These are phyloP conservation scores for Strigamia crassipes DNA, from an alignment of 2,888 invertebrate species.

Conservation along the genomic window DNA sequence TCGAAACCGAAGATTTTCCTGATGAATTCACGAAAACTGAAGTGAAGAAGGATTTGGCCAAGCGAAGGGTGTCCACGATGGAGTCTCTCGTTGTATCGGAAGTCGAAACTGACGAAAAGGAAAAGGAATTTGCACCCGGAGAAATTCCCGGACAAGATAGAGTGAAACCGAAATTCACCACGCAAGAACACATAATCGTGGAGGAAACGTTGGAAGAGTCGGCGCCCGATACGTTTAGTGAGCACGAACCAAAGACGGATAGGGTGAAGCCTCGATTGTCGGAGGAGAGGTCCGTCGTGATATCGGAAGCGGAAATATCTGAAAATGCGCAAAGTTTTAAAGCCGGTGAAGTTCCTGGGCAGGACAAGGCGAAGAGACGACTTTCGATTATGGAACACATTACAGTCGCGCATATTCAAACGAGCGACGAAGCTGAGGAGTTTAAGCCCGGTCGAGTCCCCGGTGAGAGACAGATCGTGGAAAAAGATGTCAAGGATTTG, in stretches of 20 bases:
- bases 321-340: not conserved
- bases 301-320: slow-evolving; percentile 47
- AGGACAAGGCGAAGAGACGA: slow-evolving; percentile 60
- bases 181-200: slow-evolving; percentile 48
- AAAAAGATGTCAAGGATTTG: not conserved
- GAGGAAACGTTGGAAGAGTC: slow-evolving; percentile 45
- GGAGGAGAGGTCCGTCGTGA: slow-evolving; percentile 52
- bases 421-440: not conserved
- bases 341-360: slow-evolving; percentile 59
- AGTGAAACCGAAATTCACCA: slow-evolving; percentile 41
- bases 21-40: slow-evolving; percentile 44
- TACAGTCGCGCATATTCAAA: slow-evolving; percentile 54
- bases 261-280: slow-evolving; percentile 50
- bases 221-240: slow-evolving; percentile 43
- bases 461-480: not conserved
- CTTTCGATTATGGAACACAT: slow-evolving; percentile 57
- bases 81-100: slow-evolving; percentile 47
- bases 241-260: slow-evolving; percentile 35
- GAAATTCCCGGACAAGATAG: slow-evolving; percentile 44
- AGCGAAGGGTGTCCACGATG: not conserved
- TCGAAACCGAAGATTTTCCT: slow-evolving; percentile 30
- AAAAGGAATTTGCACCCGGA: slow-evolving; percentile 40
- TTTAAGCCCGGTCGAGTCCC: not conserved
- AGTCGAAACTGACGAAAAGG: slow-evolving; percentile 45
- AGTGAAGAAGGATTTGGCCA: slow-evolving; percentile 36